Percentiles rank a stretch among this genome's conserved stretches.
Evolutionary conservation across 2,888 invertebrate species (phyloP).

Genomic region (Nomada fucata): DNA sequence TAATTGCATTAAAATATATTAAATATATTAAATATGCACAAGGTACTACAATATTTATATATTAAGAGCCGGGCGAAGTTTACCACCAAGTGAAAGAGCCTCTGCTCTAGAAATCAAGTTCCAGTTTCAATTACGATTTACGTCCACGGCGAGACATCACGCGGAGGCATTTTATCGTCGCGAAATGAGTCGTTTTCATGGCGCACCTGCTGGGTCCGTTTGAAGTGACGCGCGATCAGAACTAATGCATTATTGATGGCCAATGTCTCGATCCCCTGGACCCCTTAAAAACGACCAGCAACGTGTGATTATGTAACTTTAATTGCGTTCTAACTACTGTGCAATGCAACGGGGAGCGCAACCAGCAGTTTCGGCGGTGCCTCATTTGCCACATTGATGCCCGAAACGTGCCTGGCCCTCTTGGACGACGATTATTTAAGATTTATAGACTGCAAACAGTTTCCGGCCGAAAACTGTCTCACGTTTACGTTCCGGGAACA

Average conservation of each 20-base stretch:
- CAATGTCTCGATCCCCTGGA: slow-evolving; percentile 38
- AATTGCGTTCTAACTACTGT: slow-evolving; percentile 74
- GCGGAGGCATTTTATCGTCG: slow-evolving; percentile 18
- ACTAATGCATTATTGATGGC: slow-evolving; percentile 66
- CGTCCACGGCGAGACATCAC: slow-evolving; percentile 2
- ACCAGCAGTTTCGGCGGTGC: slow-evolving; percentile 53
- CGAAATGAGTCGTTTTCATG: slow-evolving; percentile 25
- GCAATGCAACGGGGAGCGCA: slow-evolving; percentile 56
- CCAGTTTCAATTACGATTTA: slow-evolving; percentile 22
- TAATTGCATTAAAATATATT: no score
- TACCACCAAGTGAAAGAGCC: neutral
- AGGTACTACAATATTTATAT: no score
- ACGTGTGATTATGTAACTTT: slow-evolving; percentile 68
- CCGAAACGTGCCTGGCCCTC: slow-evolving; percentile 29
- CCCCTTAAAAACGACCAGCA: slow-evolving; percentile 35
- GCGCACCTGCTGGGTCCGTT: slow-evolving; percentile 59
- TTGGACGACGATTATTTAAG: slow-evolving; percentile 9
- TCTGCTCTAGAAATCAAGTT: neutral
- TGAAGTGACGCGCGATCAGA: slow-evolving; percentile 43
- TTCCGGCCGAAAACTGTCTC: slow-evolving; percentile 1
- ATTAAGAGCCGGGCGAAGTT: no score
- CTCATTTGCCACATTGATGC: slow-evolving; percentile 61
- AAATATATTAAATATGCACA: no score
- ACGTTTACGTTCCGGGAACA: neutral
- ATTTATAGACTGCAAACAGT: slow-evolving; percentile 30